Evolutionary conservation across 2,888 invertebrate genomes (phyloP).

Genomic region (Xestia ashworthii): DNA sequence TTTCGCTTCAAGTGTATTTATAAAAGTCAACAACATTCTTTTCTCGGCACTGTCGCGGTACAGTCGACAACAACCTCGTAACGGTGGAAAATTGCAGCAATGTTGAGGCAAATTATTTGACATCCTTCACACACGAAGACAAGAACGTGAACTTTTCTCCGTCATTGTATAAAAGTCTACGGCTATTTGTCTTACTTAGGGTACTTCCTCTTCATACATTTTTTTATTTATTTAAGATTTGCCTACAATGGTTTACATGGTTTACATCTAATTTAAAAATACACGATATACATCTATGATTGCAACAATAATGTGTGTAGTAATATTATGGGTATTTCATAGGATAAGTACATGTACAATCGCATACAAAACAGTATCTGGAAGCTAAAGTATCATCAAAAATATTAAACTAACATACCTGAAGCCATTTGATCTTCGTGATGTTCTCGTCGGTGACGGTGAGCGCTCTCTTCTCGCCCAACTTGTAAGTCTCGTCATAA

Average conservation of each 20-base stretch:
- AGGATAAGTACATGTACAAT: too few relatives aligned
- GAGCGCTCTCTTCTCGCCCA: slow-evolving; percentile 92
- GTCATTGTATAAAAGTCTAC: slow-evolving; percentile 72
- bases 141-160: slow-evolving; percentile 9
- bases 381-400: too few relatives aligned
- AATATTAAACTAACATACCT: background rate
- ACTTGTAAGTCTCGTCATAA: slow-evolving; percentile 93
- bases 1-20: background rate
- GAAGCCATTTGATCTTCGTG: slow-evolving; percentile 90
- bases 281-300: too few relatives aligned
- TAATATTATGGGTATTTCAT: too few relatives aligned
- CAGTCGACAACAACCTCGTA: slow-evolving; percentile 69
- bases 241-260: too few relatives aligned
- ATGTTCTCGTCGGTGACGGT: slow-evolving; percentile 94
- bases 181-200: slow-evolving; percentile 57
- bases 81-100: slow-evolving; percentile 72
- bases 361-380: background rate
- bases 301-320: too few relatives aligned
- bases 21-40: slow-evolving; percentile 62
- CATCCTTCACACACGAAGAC: slow-evolving; percentile 51
- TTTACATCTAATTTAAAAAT: too few relatives aligned
- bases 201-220: background rate
- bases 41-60: slow-evolving; percentile 54
- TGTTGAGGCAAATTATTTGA: slow-evolving; percentile 71
- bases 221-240: too few relatives aligned